Conservation (phyloP, 2,888 invertebrate genomes). For the Geotrupes spiniger region DNA sequence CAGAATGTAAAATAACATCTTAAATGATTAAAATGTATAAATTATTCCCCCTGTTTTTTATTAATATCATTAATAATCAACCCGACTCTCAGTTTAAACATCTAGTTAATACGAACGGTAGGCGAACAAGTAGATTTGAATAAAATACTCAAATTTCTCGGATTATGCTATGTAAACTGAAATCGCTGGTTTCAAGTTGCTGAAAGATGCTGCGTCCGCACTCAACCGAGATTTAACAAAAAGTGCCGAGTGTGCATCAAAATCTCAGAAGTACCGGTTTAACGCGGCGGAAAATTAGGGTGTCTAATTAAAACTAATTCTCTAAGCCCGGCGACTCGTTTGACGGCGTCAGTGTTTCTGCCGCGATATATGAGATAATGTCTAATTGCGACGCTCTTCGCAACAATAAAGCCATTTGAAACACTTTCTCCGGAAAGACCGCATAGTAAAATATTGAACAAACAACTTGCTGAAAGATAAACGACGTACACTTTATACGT, state of each 20-base stretch:
- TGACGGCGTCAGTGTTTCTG: slow-evolving; percentile 6
- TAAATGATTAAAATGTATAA: too few species aligned
- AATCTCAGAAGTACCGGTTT: slow-evolving; percentile 28
- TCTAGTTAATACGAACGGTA: too few species aligned
- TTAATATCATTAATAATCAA: too few species aligned
- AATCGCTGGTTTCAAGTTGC: slow-evolving; percentile 20
- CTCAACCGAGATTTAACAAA: slow-evolving; percentile 30
- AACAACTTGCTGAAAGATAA: too few species aligned
- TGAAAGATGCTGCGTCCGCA: slow-evolving; percentile 32
- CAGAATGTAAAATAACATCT: too few species aligned
- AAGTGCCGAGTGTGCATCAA: slow-evolving; percentile 34
- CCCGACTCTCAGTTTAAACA: too few species aligned
- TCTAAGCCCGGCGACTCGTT: slow-evolving; percentile 26
- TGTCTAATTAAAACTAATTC: slow-evolving; percentile 31
- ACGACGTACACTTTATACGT: too few species aligned
- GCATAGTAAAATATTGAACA: too few species aligned
- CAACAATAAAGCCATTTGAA: too few species aligned
- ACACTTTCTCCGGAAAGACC: too few species aligned
- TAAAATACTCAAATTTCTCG: slow-evolving; percentile 3
- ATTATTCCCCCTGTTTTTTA: too few species aligned
- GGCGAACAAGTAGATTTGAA: background rate
- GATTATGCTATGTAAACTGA: slow-evolving; percentile 5
- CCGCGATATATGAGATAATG: slow-evolving; percentile 15
- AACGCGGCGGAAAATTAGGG: slow-evolving; percentile 34
- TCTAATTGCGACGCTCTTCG: too few species aligned